Evolutionary conservation across 2,888 invertebrate species (phyloP).

Genomic region (Rhopalosiphum nymphaeae): DNA sequence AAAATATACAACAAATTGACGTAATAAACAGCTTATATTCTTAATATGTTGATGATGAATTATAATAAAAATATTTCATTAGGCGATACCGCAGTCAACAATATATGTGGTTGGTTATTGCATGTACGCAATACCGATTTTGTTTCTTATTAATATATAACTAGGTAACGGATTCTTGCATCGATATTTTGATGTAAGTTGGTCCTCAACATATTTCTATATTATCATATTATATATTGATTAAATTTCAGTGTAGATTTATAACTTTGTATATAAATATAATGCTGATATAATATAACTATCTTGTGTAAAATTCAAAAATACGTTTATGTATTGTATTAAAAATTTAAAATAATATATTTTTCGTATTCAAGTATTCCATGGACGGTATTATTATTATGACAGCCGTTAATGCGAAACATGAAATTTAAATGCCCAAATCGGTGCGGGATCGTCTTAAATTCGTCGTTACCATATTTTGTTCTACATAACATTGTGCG

Average conservation of each 20-base stretch:
- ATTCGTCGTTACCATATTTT: background rate
- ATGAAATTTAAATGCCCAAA: background rate
- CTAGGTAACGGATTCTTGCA: background rate
- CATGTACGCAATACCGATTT: background rate
- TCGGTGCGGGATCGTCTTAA: background rate
- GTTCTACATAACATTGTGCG: background rate
- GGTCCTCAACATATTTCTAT: background rate
- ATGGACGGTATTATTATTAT: background rate
- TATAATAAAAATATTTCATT: background rate
- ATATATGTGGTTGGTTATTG: background rate
- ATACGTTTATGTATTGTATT: background rate
- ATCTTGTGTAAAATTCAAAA: background rate
- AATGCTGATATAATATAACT: background rate
- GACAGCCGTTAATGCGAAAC: background rate
- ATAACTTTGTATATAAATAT: background rate
- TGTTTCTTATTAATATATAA: constrained; percentile 17
- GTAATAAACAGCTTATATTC: background rate
- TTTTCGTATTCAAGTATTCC: background rate
- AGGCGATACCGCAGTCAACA: background rate
- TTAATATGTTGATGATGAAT: background rate
- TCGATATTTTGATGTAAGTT: background rate
- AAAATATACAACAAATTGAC: background rate
- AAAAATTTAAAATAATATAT: background rate
- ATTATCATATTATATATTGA: background rate
- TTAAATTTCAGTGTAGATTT: background rate